phyloP scores from a whole-genome alignment of 1,140 invertebrate species.

The Tetramorium alpestre region DNA sequence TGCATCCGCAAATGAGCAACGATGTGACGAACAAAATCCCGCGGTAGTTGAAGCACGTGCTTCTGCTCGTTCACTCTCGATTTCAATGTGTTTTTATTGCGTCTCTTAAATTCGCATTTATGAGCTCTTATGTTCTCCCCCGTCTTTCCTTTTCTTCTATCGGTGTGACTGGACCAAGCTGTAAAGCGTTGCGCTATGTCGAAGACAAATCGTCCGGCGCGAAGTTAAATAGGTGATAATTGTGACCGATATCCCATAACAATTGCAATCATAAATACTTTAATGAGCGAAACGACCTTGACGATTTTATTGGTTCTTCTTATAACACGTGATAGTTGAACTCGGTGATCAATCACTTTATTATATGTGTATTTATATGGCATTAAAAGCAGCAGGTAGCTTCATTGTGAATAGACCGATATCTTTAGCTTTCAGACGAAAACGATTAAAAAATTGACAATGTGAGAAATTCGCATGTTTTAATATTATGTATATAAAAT shows the following conservation, averaged over 20 bases:
- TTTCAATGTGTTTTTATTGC: slow-evolving; percentile 87
- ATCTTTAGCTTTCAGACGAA: background rate
- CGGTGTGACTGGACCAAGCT: slow-evolving; percentile 59
- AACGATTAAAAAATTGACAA: background rate
- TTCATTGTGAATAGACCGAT: background rate
- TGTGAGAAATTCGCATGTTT: background rate
- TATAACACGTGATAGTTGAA: slow-evolving; percentile 18
- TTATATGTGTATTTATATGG: slow-evolving; percentile 28
- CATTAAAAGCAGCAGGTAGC: background rate
- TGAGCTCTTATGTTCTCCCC: slow-evolving; percentile 85
- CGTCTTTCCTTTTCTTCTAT: slow-evolving; percentile 69
- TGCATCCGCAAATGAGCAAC: slow-evolving; percentile 2
- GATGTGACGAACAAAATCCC: slow-evolving; percentile 57
- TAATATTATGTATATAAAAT: background rate
- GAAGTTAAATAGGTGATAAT: slow-evolving; percentile 70
- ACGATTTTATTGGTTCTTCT: slow-evolving; percentile 57
- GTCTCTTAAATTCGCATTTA: slow-evolving; percentile 87
- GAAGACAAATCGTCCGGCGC: slow-evolving; percentile 77
- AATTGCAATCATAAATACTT: slow-evolving; percentile 72
- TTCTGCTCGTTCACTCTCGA: slow-evolving; percentile 85
- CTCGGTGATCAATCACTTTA: slow-evolving; percentile 45
- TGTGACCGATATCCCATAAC: slow-evolving; percentile 59
- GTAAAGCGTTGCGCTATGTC: slow-evolving; percentile 62
- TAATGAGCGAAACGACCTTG: slow-evolving; percentile 58
- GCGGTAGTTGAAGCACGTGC: slow-evolving; percentile 74